phyloP scores from a whole-genome alignment of 2,888 invertebrate species.

The Lingula anatina region DNA sequence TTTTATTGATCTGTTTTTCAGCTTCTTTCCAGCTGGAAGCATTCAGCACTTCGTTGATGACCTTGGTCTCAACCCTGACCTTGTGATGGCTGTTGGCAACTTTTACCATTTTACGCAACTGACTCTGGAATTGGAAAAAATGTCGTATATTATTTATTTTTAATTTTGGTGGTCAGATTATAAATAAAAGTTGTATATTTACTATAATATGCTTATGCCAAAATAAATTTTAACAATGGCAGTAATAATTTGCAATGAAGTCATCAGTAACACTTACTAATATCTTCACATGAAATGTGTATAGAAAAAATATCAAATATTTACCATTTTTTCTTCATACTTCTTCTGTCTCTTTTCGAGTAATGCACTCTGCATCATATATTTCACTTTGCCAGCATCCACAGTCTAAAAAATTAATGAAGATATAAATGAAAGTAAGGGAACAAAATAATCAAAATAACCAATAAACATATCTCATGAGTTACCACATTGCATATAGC shows the following conservation, averaged over 20 bases:
- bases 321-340: conserved; percentile 52
- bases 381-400: conserved; percentile 53
- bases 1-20: conserved; percentile 38
- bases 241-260: too few species aligned
- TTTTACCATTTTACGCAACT: conserved; percentile 45
- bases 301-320: conserved; percentile 8
- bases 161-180: background rate
- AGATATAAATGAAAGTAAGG: conserved; percentile 3
- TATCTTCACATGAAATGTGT: background rate
- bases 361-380: conserved; percentile 52
- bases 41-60: conserved; percentile 45
- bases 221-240: too few species aligned
- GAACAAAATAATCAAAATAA: background rate
- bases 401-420: conserved; percentile 31
- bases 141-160: background rate
- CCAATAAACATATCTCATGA: background rate
- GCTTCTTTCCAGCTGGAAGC: conserved; percentile 43
- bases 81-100: conserved; percentile 44
- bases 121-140: conserved; percentile 25
- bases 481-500: background rate
- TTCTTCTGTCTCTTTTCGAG: conserved; percentile 53
- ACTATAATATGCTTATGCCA: background rate
- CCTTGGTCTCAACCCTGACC: conserved; percentile 39
- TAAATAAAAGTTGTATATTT: too few species aligned
- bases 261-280: background rate